phyloP scores from a whole-genome alignment of 2,888 invertebrate genomes.

The Caenorhabditis sp. region DNA sequence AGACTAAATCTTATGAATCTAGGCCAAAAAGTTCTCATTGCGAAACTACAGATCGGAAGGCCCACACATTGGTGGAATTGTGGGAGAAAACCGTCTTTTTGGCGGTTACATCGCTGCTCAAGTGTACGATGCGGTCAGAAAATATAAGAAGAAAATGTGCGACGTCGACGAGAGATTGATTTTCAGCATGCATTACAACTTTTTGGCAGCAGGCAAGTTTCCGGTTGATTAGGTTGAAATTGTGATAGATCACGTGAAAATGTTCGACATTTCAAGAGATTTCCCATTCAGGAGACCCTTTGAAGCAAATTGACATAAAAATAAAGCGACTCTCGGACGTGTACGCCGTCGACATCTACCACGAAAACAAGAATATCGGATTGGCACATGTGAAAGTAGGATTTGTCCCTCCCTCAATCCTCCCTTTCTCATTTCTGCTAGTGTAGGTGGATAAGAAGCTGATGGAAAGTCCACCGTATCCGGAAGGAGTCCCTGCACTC shows the following conservation, averaged over 20 bases:
- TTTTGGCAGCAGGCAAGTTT: slow-evolving; percentile 48
- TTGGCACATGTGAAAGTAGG: slow-evolving; percentile 46
- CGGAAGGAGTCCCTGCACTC: slow-evolving; percentile 9
- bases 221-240: neutral
- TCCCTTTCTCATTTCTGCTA: neutral
- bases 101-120: slow-evolving; percentile 56
- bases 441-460: slow-evolving; percentile 34
- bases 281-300: slow-evolving; percentile 37
- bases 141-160: slow-evolving; percentile 5
- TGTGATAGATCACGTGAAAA: neutral
- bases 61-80: slow-evolving; percentile 50
- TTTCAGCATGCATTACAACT: slow-evolving; percentile 57
- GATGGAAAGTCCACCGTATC: slow-evolving; percentile 21
- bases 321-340: slow-evolving; percentile 22
- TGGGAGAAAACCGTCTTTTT: slow-evolving; percentile 46
- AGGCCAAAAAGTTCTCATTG: neutral
- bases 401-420: too few relatives aligned
- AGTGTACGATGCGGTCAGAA: slow-evolving; percentile 30
- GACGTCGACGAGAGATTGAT: slow-evolving; percentile 37
- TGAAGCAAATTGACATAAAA: slow-evolving; percentile 42
- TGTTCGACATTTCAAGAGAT: neutral
- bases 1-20: neutral
- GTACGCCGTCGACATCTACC: slow-evolving; percentile 28
- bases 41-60: slow-evolving; percentile 45
- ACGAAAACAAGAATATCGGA: slow-evolving; percentile 52